These are phyloP conservation scores for Ashinkailepas kermadecensis DNA, from an alignment of 2,888 invertebrate species.

Conservation along the genomic window DNA sequence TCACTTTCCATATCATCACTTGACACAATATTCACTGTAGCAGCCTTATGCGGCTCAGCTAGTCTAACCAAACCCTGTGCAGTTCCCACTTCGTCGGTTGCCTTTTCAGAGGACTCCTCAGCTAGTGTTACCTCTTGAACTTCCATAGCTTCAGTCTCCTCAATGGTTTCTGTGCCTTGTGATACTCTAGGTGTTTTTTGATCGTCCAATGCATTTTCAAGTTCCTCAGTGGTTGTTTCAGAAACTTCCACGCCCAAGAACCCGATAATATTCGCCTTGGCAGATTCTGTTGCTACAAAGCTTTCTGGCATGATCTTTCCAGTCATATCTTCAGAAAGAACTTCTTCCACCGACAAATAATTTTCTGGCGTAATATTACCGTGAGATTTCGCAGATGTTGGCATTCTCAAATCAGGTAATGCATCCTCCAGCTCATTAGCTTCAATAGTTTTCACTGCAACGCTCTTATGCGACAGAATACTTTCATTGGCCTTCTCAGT, in stretches of 20 bases:
- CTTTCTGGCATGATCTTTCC: neutral
- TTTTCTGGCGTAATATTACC: neutral
- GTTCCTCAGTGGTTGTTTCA: neutral
- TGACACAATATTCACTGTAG: neutral
- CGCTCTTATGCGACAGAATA: neutral
- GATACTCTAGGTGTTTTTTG: neutral
- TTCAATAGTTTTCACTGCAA: neutral
- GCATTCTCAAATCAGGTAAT: neutral
- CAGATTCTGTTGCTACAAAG: neutral
- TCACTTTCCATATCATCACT: slow-evolving; percentile 14
- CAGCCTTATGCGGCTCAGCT: slow-evolving; percentile 11
- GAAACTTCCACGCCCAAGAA: neutral
- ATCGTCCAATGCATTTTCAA: neutral
- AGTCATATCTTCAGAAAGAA: neutral
- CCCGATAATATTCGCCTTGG: neutral
- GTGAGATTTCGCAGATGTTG: neutral
- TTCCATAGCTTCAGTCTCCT: neutral
- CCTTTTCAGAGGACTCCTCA: neutral
- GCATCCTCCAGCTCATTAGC: neutral
- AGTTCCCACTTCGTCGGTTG: neutral
- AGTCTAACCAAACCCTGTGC: neutral
- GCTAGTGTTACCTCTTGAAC: neutral
- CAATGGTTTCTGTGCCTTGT: neutral
- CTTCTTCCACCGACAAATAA: neutral
- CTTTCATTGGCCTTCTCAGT: neutral